These are phyloP conservation scores for Meles meles DNA, from an alignment of 2,113 vertebrate genomes.

Conservation along the genomic window DNA sequence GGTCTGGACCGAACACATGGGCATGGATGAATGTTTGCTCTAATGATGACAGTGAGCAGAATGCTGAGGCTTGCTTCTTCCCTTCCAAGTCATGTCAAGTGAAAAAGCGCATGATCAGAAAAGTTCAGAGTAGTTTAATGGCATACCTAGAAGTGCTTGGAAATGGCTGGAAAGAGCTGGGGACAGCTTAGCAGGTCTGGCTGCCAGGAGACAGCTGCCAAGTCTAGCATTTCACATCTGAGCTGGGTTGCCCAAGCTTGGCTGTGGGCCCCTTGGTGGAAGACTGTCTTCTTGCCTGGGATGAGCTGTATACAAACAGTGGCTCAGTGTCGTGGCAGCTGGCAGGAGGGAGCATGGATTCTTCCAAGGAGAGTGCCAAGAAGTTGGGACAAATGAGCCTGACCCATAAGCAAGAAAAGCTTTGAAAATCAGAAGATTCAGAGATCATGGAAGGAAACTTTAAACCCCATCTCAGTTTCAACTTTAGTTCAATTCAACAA, in stretches of 20 bases:
- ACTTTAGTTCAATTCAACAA: neutral
- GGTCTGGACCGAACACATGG: neutral
- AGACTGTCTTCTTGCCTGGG: neutral
- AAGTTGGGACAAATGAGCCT: neutral
- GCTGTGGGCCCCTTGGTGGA: neutral
- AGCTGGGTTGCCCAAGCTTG: slow-evolving; percentile 15
- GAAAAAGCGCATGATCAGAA: neutral
- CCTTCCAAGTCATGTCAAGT: neutral
- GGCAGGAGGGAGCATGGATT: neutral
- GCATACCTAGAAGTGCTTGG: neutral
- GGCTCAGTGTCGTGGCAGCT: neutral
- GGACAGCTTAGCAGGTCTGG: neutral
- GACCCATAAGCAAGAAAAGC: neutral
- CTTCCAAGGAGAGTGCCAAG: neutral
- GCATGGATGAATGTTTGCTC: neutral
- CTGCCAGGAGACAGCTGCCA: slow-evolving; percentile 38
- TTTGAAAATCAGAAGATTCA: neutral
- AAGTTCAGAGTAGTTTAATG: neutral
- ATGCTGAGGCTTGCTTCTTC: neutral
- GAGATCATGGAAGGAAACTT: neutral
- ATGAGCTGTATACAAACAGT: neutral
- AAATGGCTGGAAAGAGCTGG: neutral
- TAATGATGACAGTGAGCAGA: neutral
- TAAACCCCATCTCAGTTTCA: neutral
- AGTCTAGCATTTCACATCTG: slow-evolving; percentile 28